These are phyloP conservation scores for Tryphoninae sp. DNA, from an alignment of 2,888 invertebrate genomes.

Conservation along the genomic window DNA sequence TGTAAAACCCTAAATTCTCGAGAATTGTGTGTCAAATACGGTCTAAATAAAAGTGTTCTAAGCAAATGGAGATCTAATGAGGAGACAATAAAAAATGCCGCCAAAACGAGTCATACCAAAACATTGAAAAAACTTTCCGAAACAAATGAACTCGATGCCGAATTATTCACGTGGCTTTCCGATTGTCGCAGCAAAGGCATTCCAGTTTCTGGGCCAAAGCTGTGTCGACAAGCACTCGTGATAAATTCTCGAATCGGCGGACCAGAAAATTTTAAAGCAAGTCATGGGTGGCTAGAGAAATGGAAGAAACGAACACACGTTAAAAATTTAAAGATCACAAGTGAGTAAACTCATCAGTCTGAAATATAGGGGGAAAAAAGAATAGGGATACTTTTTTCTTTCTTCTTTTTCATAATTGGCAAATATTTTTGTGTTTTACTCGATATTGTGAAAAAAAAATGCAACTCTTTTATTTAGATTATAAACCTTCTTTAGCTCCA, in stretches of 20 bases:
- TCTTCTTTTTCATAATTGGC: conserved; percentile 12
- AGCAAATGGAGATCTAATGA: conserved; percentile 46
- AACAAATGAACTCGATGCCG: conserved; percentile 42
- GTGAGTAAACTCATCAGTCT: conserved; percentile 40
- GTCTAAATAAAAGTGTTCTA: conserved; percentile 48
- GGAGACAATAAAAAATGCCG: conserved; percentile 51
- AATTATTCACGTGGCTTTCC: too few species aligned
- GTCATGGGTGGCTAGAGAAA: not conserved
- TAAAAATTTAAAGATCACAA: conserved; percentile 53
- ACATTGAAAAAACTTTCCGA: conserved; percentile 47
- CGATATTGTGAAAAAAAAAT: too few species aligned
- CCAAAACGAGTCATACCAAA: conserved; percentile 48
- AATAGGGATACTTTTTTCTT: conserved; percentile 18
- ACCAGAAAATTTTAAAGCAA: too few species aligned
- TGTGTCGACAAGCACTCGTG: too few species aligned
- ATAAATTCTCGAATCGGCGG: too few species aligned
- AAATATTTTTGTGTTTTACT: not conserved
- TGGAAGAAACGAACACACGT: conserved; percentile 50
- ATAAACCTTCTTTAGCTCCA: too few species aligned
- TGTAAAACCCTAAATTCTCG: not conserved
- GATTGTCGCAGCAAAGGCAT: too few species aligned
- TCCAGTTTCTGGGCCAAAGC: too few species aligned
- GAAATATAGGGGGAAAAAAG: conserved; percentile 40
- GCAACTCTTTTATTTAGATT: too few species aligned
- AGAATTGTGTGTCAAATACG: conserved; percentile 52